Conservation (phyloP, 2,888 invertebrate genomes). For the Prenolepis imparis region DNA sequence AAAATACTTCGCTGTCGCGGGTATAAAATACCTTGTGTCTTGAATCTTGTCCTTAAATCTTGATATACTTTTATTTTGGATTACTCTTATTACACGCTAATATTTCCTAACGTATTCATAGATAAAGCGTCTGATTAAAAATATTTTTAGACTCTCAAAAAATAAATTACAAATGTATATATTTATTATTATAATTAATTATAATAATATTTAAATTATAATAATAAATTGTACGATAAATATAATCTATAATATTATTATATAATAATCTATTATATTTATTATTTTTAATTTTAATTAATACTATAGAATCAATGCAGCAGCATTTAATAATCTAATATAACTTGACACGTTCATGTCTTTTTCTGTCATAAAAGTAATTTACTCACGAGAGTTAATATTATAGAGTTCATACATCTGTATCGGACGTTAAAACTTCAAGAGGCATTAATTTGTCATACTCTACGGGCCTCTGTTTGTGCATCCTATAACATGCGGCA, state of each 20-base stretch:
- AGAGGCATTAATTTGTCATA: constrained; percentile 9
- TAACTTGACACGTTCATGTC: not conserved
- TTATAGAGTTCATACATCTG: not conserved
- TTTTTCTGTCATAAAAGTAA: not conserved
- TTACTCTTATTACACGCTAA: constrained; percentile 14
- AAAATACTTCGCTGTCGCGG: constrained; percentile 15
- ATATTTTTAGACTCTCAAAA: not conserved
- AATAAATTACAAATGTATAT: not conserved
- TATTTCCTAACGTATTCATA: not conserved
- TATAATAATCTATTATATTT: not conserved
- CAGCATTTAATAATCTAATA: not conserved
- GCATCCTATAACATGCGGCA: not conserved
- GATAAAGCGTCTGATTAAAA: not conserved
- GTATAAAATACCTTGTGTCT: constrained; percentile 3
- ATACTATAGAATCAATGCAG: not conserved
- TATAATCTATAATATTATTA: no score
- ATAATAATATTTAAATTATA: not conserved
- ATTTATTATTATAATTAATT: not conserved
- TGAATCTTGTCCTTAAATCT: not conserved
- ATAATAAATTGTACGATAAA: not conserved
- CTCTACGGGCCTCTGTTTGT: not conserved
- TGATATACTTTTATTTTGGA: not conserved
- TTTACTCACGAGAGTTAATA: not conserved
- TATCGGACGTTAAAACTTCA: constrained; percentile 9
- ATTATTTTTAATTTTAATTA: not conserved